Evolutionary conservation across 2,888 invertebrate species (phyloP), one percentile per base, ranked within the genome.

Genomic region (Monoplex corrugatus): DNA sequence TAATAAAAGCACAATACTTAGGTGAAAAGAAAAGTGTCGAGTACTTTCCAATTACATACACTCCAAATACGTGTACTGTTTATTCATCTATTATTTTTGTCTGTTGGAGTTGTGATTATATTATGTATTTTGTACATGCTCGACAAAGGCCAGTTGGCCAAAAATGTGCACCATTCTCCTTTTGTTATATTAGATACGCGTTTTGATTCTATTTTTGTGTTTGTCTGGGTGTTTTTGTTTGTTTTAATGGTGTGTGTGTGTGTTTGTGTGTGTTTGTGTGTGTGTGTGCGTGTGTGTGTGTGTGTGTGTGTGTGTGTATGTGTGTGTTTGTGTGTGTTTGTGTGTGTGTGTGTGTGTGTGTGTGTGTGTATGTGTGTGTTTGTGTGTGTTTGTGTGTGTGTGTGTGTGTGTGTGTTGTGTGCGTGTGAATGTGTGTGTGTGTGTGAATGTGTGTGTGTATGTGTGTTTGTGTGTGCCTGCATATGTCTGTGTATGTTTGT

Each of bases 351-450:
- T n/a, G n/a, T n/a, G n/a, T n/a, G n/a, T 57, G 10, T 57, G 57
- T 57, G 10, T 57, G 57, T 57, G 10, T 57, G 57, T 10, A 10
- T 57, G 57, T 57, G 10, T 57, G 57, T 57, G 10, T 57, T 16
- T 10, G 57, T 57, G 57, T 57, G 57, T 57, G n/a, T n/a, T n/a
- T 50, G 72, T 72, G 72, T 72, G 72, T 35, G 72, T 72, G 72
- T 72, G 72, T 35, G 72, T 72, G 35, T 72, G 72, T 35, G 35
- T 72, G 72, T 72, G 35, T n/a, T 72, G 72, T 72, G 35, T 35
- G 72, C 35, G 10, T 72, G 35, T 16, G 63, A 16, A 3, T 63
- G 8, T 72, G 35, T 72, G 72, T 72, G 35, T 35, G 72, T 72
- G 10, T 72, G 35, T 16, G 63, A 16, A 3, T 63, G 8, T 28